Conservation (phyloP, 2,888 invertebrate genomes). For the Eilema depressum region DNA sequence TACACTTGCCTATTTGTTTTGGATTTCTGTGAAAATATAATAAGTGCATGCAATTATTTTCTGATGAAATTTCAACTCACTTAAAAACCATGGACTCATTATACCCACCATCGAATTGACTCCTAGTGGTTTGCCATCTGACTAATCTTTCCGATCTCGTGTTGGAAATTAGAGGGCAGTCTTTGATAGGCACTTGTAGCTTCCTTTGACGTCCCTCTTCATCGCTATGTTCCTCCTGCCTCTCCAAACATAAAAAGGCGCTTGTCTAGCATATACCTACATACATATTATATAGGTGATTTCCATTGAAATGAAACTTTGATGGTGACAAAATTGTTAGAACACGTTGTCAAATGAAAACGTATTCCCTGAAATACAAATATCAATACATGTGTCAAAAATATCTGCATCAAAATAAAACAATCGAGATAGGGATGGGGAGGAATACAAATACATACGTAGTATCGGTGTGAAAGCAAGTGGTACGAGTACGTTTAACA, state of each 20-base stretch:
- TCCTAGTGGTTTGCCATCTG: neutral
- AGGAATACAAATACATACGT: slow-evolving; percentile 6
- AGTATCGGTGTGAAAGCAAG: slow-evolving; percentile 22
- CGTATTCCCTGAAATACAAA: neutral
- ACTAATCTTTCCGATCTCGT: neutral
- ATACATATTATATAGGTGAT: too few relatives aligned
- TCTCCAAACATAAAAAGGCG: neutral
- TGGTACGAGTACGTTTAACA: slow-evolving; percentile 47
- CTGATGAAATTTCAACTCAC: neutral
- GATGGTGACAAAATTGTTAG: neutral
- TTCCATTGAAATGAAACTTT: neutral
- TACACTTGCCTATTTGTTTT: too few relatives aligned
- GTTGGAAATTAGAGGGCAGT: neutral
- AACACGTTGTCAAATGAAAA: neutral
- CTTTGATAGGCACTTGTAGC: slow-evolving; percentile 9
- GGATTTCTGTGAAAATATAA: neutral
- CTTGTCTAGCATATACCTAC: neutral
- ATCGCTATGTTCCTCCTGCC: slow-evolving; percentile 10
- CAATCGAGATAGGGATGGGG: slow-evolving; percentile 27
- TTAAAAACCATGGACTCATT: neutral
- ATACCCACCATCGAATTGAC: neutral
- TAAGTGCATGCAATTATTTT: too few relatives aligned
- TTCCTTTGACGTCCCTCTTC: slow-evolving; percentile 2
- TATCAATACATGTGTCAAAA: neutral
- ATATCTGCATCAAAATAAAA: slow-evolving; percentile 14